Conservation (phyloP, 2,797 vertebrate genomes). For the Clarias fuscus region DNA sequence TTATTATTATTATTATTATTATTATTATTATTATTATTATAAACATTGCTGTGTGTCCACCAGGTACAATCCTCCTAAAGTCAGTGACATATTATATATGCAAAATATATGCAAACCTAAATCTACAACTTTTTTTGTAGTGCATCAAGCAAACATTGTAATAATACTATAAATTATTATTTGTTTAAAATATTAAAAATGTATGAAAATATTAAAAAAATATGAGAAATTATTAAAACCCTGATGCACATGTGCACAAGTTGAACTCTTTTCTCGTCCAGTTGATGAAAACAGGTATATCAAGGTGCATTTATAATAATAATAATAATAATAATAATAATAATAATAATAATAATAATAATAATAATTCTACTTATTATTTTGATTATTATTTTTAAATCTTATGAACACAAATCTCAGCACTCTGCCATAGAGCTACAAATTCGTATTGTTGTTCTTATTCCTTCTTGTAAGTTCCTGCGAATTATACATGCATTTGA, state of each 20-base stretch:
- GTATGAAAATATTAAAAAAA: background rate
- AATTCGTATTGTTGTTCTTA: background rate
- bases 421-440: background rate
- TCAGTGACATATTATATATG: no score
- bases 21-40: conserved; percentile 7
- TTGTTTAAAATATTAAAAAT: no score
- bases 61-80: background rate
- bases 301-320: background rate
- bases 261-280: background rate
- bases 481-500: background rate
- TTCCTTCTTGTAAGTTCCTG: background rate
- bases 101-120: background rate
- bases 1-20: conserved; percentile 37
- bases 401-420: background rate
- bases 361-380: no score
- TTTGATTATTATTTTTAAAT: no score
- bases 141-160: background rate
- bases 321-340: no score
- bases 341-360: no score
- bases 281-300: background rate
- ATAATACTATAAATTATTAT: background rate
- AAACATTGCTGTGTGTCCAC: background rate
- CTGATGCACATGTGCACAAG: background rate
- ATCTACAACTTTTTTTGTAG: no score
- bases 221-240: background rate